Evolutionary conservation across 2,113 vertebrate genomes (phyloP).

Genomic region (Seriola rivoliana): DNA sequence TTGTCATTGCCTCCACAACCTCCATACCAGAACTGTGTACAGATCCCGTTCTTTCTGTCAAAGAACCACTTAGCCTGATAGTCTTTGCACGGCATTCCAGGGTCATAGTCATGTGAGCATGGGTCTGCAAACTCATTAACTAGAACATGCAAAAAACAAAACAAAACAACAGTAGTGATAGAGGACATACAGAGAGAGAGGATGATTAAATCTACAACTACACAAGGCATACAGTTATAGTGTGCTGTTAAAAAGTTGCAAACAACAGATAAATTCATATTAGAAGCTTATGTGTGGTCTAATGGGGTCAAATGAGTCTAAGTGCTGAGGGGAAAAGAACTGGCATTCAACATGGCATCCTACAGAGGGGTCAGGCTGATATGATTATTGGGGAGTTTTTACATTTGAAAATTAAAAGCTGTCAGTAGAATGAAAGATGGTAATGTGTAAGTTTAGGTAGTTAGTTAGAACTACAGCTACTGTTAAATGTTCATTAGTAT

Average conservation of each 20-base stretch:
- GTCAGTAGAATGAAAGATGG: constrained; percentile 35
- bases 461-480: constrained; percentile 38
- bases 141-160: constrained; percentile 77
- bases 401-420: constrained; percentile 17
- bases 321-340: constrained; percentile 30
- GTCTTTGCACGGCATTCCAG: constrained; percentile 88
- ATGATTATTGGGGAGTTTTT: constrained; percentile 4
- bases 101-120: constrained; percentile 90
- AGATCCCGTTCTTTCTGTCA: constrained; percentile 89
- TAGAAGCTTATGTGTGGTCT: neutral
- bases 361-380: neutral
- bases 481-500: neutral
- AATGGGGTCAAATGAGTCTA: constrained; percentile 10
- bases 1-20: constrained; percentile 90
- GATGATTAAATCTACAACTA: constrained; percentile 44
- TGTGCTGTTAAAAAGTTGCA: constrained; percentile 37
- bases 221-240: constrained; percentile 17
- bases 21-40: constrained; percentile 90
- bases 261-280: neutral
- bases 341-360: constrained; percentile 41
- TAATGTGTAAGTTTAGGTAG: constrained; percentile 34
- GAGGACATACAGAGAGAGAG: constrained; percentile 66
- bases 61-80: constrained; percentile 91
- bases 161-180: constrained; percentile 55
- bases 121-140: constrained; percentile 84